A percentile compares a stretch with the other conserved stretches of the same genome.
These are phyloP conservation scores for Arizona elegans DNA, from an alignment of 2,113 vertebrate species.

Conservation along the genomic window DNA sequence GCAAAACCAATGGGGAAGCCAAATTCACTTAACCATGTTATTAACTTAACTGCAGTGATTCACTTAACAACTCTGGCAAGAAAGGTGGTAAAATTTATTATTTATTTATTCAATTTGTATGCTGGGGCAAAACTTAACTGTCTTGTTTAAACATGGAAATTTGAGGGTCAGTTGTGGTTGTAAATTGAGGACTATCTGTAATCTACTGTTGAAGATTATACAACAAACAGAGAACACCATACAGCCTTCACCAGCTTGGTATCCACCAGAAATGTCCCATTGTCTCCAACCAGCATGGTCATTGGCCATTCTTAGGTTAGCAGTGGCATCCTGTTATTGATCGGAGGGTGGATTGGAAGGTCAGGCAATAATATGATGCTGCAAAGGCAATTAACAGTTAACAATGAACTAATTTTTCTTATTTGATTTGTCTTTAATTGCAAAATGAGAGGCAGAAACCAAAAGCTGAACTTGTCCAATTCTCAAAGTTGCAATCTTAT, in stretches of 20 bases:
- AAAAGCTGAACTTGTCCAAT: background rate
- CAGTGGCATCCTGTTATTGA: background rate
- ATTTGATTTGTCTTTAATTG: background rate
- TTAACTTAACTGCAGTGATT: background rate
- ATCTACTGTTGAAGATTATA: background rate
- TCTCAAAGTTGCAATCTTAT: background rate
- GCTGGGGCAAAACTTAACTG: background rate
- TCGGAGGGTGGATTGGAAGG: background rate
- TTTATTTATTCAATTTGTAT: too few species aligned
- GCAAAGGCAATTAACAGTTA: background rate
- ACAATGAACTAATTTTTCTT: background rate
- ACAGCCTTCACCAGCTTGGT: background rate
- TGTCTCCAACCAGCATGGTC: background rate
- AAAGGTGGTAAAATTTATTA: background rate
- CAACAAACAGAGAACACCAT: background rate
- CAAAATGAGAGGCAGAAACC: background rate
- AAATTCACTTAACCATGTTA: too few species aligned
- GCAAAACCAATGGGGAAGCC: too few species aligned
- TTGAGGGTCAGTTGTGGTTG: too few species aligned
- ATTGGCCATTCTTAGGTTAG: background rate
- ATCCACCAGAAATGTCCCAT: background rate
- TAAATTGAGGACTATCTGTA: too few species aligned
- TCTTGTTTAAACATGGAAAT: too few species aligned
- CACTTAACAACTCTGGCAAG: background rate
- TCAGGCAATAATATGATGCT: background rate